Conservation (phyloP, 2,113 vertebrate species). For the Gallinago paraguaiae region DNA sequence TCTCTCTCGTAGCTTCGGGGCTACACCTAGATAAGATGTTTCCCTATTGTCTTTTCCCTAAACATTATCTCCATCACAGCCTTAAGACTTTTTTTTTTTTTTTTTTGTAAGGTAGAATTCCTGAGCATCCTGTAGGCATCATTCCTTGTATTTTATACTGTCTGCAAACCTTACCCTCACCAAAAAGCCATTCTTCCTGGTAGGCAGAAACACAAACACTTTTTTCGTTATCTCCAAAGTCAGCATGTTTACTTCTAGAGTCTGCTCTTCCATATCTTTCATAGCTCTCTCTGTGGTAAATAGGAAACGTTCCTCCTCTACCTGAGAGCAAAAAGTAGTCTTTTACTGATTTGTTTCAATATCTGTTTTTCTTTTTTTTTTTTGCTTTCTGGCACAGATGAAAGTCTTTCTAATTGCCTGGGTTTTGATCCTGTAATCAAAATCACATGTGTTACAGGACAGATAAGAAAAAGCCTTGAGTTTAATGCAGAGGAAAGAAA, state of each 20-base stretch:
- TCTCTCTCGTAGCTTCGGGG: not conserved
- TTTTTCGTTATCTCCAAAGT: slow-evolving; percentile 6
- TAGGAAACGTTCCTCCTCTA: not conserved
- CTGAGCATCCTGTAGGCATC: not conserved
- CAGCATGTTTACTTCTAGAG: not conserved
- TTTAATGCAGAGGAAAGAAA: not conserved
- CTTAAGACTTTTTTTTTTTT: not conserved
- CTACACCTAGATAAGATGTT: not conserved
- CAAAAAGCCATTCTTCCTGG: not conserved
- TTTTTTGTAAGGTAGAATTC: not conserved
- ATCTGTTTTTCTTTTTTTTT: too few species aligned
- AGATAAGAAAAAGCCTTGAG: not conserved
- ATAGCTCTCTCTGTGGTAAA: not conserved
- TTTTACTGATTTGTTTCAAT: not conserved
- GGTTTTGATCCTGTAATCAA: not conserved
- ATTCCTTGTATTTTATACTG: not conserved
- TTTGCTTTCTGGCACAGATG: not conserved
- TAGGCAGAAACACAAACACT: not conserved
- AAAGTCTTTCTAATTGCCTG: not conserved
- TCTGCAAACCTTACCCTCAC: not conserved
- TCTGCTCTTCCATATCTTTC: not conserved
- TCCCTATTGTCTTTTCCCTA: not conserved
- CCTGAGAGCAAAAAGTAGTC: not conserved
- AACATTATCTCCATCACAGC: not conserved
- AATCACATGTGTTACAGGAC: not conserved